phyloP scores from a whole-genome alignment of 2,113 vertebrate species.

The Orientallactaga bullata region DNA sequence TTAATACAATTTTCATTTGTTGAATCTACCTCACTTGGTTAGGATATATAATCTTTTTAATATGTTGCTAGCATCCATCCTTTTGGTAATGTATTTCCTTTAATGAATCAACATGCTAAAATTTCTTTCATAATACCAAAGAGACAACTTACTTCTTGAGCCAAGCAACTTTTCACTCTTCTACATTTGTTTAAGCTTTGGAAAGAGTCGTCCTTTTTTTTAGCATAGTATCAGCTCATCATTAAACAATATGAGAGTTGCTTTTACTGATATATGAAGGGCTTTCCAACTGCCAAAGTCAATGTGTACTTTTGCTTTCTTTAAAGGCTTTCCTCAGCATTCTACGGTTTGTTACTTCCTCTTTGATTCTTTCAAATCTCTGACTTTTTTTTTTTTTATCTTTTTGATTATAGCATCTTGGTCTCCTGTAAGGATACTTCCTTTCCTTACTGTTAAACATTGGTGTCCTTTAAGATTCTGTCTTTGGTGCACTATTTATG shows the following conservation, averaged over 20 bases:
- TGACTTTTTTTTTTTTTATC: conserved; percentile 36
- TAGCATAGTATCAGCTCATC: not conserved
- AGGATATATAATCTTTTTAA: not conserved
- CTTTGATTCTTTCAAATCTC: conserved; percentile 48
- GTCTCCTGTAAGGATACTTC: not conserved
- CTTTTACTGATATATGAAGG: conserved; percentile 33
- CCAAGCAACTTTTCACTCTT: not conserved
- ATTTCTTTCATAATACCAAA: conserved; percentile 24
- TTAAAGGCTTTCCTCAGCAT: conserved; percentile 13
- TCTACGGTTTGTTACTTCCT: conserved; percentile 46
- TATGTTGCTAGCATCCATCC: not conserved
- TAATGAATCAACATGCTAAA: not conserved
- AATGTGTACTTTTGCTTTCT: not conserved
- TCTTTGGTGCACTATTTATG: not conserved
- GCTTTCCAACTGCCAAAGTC: conserved; percentile 41
- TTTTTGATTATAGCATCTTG: not conserved
- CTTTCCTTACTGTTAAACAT: not conserved
- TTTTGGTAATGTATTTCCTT: conserved; percentile 13
- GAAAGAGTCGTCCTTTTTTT: conserved; percentile 16
- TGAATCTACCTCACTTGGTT: not conserved
- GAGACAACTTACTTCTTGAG: not conserved
- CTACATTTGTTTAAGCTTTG: not conserved
- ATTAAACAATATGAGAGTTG: conserved; percentile 39
- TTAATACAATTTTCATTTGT: conserved; percentile 20
- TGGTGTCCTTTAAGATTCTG: not conserved